Evolutionary conservation across 2,113 vertebrate species (phyloP), one percentile per base, ranked within the genome.

Genomic region (Alosa alosa): DNA sequence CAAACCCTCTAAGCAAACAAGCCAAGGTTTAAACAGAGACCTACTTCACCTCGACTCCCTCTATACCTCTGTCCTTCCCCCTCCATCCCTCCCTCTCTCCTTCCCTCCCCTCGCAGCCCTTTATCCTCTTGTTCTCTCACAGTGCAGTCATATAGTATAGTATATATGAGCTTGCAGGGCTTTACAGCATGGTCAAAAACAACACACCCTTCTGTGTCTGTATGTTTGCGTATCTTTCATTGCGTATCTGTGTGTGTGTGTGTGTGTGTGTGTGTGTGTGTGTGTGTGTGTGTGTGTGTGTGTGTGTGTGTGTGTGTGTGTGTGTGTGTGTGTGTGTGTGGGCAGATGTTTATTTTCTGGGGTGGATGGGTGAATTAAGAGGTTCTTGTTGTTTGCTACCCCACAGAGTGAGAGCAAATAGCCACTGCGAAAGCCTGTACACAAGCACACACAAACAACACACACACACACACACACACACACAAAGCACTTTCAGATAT

Each of bases 1-100:
- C 87, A 86, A 86, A 36, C 85, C 87, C 83, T 84, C 46, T 84
- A 84, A 86, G 84, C 85, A 88, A 86, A 85, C 82, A 88, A 31
- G 57, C 83, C 52, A 84, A 17, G 81, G 72, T 17, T 15, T 84
- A 18, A 81, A 52, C 82, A 39, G 81, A 17, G n/a, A 0, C 9
- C 64, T 72, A 31, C 31, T 75, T 84, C 44, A 47, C 45, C 60
- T 82, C 17, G 18, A 81, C 22, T 81, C 60, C n/a, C 60, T 68
- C 60, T 68, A 7, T 25, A 22, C 11, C 60, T 68, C 60, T 6
- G 2, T 64, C 64, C 25, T 3, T 3, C 25, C 31, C 25, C 25
- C 64, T 72, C 64, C 8, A 10, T 72, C 64, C 13, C 64, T n/a
- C n/a, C 10, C 20, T 64, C 20, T 7, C 60, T 10, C 11, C n/a